Base-by-base conservation (phyloP, 2,113 vertebrate species). In the Sinosuthora webbiana region DNA sequence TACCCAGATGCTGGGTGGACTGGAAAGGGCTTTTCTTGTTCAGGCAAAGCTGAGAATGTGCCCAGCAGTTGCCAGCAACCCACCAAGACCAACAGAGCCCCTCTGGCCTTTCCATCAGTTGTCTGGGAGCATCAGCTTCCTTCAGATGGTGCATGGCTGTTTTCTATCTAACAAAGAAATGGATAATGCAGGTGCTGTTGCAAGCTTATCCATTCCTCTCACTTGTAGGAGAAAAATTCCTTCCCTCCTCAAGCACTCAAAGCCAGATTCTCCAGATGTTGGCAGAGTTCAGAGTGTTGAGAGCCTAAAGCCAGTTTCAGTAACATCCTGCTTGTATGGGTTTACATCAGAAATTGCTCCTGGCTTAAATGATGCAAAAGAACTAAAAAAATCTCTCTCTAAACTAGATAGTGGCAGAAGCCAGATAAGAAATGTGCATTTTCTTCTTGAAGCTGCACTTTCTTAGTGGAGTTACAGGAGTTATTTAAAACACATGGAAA, bases 211-310 rank as follows among this genome's bases (percentile, higher is more conserved):
- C 88, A 41, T 80, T 70, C 83, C 86, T 89, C 76, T 81, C 94
- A 75, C 83, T 90, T 64, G 60, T 4, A 90, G 64, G n/a, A 92
- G 83, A 90, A 94, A 95, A 93, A 97, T 93, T 94, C 90, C 83
- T 95, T 88, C 76, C 47, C 85, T 95, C 90, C 85, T 53, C 18
- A 33, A 68, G 79, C 63, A 28, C 92, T 92, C 67, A 73, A 71
- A 88, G 85, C 56, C 85, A 88, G 88, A 94, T 93, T 94, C 76
- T 92, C 94, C 93, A 96, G 95, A 94, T 93, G 96, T 60, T 95
- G 90, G 85, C 92, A 86, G 73, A 94, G 79, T 52, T 91, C 68
- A 77, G 75, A 25, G 64, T 80, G 69, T 23, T 76, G 75, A 94
- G 77, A 94, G 63, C 71, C 79, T 74, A 73, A 69, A 86, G 44